Evolutionary conservation across 2,888 invertebrate species (phyloP).

Genomic region (Belgica antarctica): DNA sequence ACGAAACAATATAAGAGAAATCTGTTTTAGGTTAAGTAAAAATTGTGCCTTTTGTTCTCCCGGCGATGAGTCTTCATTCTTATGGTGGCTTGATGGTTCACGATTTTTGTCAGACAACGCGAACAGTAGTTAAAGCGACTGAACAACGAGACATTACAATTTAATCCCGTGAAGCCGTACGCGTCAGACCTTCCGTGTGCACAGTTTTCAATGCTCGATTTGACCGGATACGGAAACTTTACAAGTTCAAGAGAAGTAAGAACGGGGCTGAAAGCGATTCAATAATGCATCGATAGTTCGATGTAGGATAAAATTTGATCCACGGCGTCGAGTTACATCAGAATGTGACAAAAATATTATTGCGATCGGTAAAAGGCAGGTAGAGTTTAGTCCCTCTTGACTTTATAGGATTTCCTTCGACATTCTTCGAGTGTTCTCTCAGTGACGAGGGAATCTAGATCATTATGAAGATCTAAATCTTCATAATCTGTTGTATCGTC

Average conservation of each 20-base stretch:
- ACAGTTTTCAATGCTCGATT: constrained; percentile 21
- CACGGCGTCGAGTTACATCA: neutral
- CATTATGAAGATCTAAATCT: constrained; percentile 26
- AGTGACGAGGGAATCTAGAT: neutral
- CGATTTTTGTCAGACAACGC: constrained; percentile 15
- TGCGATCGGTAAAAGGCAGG: neutral
- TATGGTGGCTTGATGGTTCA: neutral
- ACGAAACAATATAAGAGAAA: constrained; percentile 17
- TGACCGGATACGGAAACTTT: constrained; percentile 40
- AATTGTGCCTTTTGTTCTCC: constrained; percentile 9
- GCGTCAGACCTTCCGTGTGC: neutral
- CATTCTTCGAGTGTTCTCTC: neutral
- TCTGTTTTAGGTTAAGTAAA: constrained; percentile 1
- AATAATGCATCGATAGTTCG: constrained; percentile 1
- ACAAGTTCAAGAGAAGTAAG: constrained; percentile 29
- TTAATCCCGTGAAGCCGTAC: neutral
- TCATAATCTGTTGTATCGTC: neutral
- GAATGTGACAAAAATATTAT: constrained; percentile 16
- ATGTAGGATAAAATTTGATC: neutral
- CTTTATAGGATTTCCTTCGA: constrained; percentile 20
- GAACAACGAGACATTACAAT: neutral
- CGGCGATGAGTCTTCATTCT: neutral
- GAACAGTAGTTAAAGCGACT: neutral
- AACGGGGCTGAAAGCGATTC: too few species aligned
- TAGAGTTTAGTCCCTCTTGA: constrained; percentile 5